Evolutionary conservation across 2,797 vertebrate genomes (phyloP).

Genomic region (Erithacus rubecula): DNA sequence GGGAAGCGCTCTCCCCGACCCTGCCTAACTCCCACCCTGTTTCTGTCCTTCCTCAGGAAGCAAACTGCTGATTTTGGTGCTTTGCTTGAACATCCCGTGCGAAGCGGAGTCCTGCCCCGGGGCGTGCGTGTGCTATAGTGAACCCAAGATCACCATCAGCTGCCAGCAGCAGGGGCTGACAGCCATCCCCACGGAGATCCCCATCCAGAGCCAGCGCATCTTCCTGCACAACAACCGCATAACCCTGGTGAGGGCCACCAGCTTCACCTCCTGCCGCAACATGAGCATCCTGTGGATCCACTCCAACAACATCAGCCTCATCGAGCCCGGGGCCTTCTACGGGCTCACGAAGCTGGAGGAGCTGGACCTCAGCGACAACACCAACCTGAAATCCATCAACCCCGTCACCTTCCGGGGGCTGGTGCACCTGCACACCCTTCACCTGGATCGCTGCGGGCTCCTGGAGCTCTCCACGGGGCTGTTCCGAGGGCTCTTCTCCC

Average conservation of each 20-base stretch:
- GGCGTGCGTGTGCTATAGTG: constrained; percentile 94
- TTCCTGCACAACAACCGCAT: constrained; percentile 97
- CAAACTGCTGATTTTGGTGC: constrained; percentile 89
- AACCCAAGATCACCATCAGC: constrained; percentile 93
- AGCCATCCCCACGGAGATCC: constrained; percentile 90
- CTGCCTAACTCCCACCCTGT: constrained; percentile 35
- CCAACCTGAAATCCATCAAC: constrained; percentile 88
- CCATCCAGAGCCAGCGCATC: constrained; percentile 92
- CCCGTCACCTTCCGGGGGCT: constrained; percentile 90
- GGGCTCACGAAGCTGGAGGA: constrained; percentile 92
- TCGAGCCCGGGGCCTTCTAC: constrained; percentile 89
- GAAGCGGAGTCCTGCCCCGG: constrained; percentile 88
- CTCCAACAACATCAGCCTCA: constrained; percentile 94
- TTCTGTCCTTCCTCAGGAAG: constrained; percentile 77
- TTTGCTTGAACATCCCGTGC: constrained; percentile 89
- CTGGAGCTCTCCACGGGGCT: constrained; percentile 89
- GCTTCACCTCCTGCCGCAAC: constrained; percentile 94
- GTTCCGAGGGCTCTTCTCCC: constrained; percentile 90
- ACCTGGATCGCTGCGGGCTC: constrained; percentile 93
- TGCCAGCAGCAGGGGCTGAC: constrained; percentile 97
- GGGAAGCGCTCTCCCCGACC: not conserved
- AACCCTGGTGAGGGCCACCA: constrained; percentile 85
- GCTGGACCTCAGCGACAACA: constrained; percentile 95
- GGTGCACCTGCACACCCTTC: constrained; percentile 91
- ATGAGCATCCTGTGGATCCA: constrained; percentile 96